Percentiles rank a stretch among this genome's conserved stretches.
phyloP scores from a whole-genome alignment of 2,797 vertebrate species.

The Chaetodon trifasciatus region DNA sequence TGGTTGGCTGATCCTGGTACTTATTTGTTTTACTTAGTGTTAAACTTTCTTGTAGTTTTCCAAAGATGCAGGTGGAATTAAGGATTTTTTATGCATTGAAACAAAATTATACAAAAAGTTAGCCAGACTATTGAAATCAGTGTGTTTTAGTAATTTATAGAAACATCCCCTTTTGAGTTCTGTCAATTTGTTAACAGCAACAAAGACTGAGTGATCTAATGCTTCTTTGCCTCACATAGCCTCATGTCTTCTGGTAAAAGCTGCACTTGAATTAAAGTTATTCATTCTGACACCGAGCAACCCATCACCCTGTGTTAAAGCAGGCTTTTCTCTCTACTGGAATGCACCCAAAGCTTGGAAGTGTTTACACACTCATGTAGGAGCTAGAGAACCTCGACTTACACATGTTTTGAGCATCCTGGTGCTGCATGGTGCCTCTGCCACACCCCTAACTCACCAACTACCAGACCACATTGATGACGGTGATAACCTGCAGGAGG shows the following conservation, averaged over 20 bases:
- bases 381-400: background rate
- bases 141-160: background rate
- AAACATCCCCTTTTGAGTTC: background rate
- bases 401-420: background rate
- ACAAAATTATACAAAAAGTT: too few species aligned
- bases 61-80: too few species aligned
- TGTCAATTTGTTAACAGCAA: background rate
- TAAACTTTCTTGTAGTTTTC: too few species aligned
- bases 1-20: too few species aligned
- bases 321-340: background rate
- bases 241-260: background rate
- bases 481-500: slow-evolving; percentile 17
- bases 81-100: too few species aligned
- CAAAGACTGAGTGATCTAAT: background rate
- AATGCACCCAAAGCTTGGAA: background rate
- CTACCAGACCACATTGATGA: background rate
- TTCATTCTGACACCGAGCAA: background rate
- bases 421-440: background rate
- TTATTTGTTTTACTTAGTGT: too few species aligned
- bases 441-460: slow-evolving; percentile 4
- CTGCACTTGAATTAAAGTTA: background rate
- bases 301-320: background rate
- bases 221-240: background rate
- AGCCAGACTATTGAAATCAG: too few species aligned
- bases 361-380: background rate